These are phyloP conservation scores for Hemibagrus wyckioides DNA, from an alignment of 2,113 vertebrate species.

Conservation along the genomic window DNA sequence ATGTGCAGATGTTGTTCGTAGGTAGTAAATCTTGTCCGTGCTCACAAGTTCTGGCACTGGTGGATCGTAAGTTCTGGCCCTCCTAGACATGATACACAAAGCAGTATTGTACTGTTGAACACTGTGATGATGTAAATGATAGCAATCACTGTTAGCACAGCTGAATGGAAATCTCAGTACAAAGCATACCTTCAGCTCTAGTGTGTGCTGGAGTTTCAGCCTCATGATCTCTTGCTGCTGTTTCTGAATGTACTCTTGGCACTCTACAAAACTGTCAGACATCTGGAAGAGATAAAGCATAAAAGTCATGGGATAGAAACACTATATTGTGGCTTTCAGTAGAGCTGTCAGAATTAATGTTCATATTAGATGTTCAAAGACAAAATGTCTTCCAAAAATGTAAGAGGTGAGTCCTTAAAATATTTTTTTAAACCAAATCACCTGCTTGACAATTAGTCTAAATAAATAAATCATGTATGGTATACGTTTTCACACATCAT, in stretches of 20 bases:
- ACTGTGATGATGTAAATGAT: not conserved
- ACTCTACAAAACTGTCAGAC: slow-evolving; percentile 80
- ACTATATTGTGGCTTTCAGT: not conserved
- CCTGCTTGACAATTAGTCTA: not conserved
- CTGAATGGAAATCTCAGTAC: not conserved
- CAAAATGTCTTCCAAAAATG: not conserved
- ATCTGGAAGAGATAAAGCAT: slow-evolving; percentile 68
- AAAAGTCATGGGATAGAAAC: not conserved
- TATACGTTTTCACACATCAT: not conserved
- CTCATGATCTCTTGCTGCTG: slow-evolving; percentile 79
- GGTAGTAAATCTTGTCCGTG: slow-evolving; percentile 67
- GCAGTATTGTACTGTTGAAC: not conserved
- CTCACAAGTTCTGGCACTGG: slow-evolving; percentile 74
- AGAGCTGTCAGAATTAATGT: not conserved
- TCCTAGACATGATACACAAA: slow-evolving; percentile 69
- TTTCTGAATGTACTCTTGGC: slow-evolving; percentile 81
- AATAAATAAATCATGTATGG: not conserved
- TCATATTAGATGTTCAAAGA: not conserved
- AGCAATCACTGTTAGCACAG: not conserved
- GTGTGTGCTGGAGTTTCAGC: slow-evolving; percentile 79
- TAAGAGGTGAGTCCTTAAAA: not conserved
- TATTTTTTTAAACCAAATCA: too few relatives aligned
- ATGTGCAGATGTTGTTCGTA: slow-evolving; percentile 50
- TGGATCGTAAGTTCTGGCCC: slow-evolving; percentile 65
- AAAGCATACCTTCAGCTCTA: slow-evolving; percentile 77